These are phyloP conservation scores for Drosophila parabipectinata DNA, from an alignment of 1,140 invertebrate genomes.

Conservation along the genomic window DNA sequence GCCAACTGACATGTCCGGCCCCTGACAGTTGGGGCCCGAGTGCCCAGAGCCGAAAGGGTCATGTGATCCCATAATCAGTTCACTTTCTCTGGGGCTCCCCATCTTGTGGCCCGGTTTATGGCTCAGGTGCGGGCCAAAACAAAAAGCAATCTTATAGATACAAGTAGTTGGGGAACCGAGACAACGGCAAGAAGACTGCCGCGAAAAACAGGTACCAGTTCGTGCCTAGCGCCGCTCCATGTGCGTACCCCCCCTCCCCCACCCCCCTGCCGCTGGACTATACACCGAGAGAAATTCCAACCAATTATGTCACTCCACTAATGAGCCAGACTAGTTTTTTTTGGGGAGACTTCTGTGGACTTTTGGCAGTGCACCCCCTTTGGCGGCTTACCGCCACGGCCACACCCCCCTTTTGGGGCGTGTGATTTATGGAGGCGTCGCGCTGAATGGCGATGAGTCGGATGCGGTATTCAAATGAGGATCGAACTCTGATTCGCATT, in stretches of 20 bases:
- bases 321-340: too few species aligned
- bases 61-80: slow-evolving; percentile 13
- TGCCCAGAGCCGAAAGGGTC: slow-evolving; percentile 1
- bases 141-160: slow-evolving; percentile 8
- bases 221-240: slow-evolving; percentile 76
- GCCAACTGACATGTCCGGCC: background rate
- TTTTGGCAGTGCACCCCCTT: slow-evolving; percentile 22
- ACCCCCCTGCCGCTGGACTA: slow-evolving; percentile 1
- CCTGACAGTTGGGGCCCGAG: background rate
- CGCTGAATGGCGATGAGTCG: slow-evolving; percentile 49
- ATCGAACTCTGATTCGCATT: slow-evolving; percentile 6
- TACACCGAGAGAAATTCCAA: slow-evolving; percentile 7
- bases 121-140: slow-evolving; percentile 1
- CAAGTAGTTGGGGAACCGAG: too few species aligned
- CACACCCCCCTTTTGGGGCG: slow-evolving; percentile 35
- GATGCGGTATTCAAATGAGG: slow-evolving; percentile 37
- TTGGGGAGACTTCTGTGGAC: too few species aligned
- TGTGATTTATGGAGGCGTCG: slow-evolving; percentile 61
- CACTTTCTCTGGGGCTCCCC: background rate
- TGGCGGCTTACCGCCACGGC: slow-evolving; percentile 9
- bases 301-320: background rate
- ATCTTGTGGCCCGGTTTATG: background rate
- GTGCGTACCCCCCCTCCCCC: slow-evolving; percentile 24
- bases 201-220: slow-evolving; percentile 76
- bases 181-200: slow-evolving; percentile 23